These are phyloP conservation scores for Nicator chloris DNA, from an alignment of 2,113 vertebrate genomes.

Conservation along the genomic window DNA sequence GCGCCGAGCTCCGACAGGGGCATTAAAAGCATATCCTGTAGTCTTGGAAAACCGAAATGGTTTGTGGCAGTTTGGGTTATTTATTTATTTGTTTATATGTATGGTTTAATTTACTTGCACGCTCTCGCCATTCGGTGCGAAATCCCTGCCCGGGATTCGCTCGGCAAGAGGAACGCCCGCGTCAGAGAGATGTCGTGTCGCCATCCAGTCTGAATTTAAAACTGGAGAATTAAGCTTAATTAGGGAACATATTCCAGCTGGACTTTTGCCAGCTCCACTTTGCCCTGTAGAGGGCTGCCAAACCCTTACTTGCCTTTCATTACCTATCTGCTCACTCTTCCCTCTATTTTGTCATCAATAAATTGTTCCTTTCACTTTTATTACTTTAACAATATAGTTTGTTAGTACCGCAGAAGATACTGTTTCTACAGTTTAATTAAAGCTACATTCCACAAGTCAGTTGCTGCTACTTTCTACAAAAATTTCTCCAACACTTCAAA, in stretches of 20 bases:
- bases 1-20: neutral
- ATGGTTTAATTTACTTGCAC: slow-evolving; percentile 24
- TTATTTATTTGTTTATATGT: neutral
- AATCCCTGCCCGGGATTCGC: neutral
- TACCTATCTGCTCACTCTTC: neutral
- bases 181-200: neutral
- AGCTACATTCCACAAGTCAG: neutral
- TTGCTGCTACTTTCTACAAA: neutral
- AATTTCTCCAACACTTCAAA: neutral
- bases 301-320: slow-evolving; percentile 7
- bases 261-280: neutral
- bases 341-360: slow-evolving; percentile 13
- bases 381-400: slow-evolving; percentile 1
- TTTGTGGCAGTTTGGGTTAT: neutral
- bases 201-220: neutral
- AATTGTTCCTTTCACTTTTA: slow-evolving; percentile 40
- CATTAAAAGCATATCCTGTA: slow-evolving; percentile 33
- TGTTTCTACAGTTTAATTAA: slow-evolving; percentile 38
- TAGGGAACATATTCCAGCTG: slow-evolving; percentile 18
- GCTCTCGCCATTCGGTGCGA: accelerated
- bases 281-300: slow-evolving; percentile 45
- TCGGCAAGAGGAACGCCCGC: neutral
- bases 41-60: neutral
- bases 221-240: slow-evolving; percentile 1
- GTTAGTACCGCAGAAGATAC: neutral